A percentile compares a stretch with the other conserved stretches of the same genome.
Conservation (phyloP, 2,797 vertebrate species). For the Gymnopithys bicolor region DNA sequence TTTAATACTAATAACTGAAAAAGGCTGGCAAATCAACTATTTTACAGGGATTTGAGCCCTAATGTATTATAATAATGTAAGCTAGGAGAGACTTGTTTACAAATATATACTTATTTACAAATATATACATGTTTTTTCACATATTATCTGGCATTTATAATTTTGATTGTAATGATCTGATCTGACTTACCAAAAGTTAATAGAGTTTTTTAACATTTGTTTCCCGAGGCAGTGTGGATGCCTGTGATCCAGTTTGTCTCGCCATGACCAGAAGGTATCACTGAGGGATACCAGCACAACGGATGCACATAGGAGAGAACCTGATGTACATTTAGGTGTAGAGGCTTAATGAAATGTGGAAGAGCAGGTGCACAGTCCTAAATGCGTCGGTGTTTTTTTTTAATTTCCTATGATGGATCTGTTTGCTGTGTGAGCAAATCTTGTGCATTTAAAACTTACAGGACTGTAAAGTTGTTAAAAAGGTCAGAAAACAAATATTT, state of each 20-base stretch:
- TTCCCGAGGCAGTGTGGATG: conserved; percentile 9
- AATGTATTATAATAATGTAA: background rate
- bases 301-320: conserved; percentile 6
- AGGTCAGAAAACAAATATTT: background rate
- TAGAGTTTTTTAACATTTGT: background rate
- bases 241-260: conserved; percentile 21
- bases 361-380: conserved; percentile 53
- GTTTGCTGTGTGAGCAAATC: conserved; percentile 56
- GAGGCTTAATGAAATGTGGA: conserved; percentile 62
- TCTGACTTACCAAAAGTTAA: conserved; percentile 42
- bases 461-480: conserved; percentile 23
- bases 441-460: conserved; percentile 24
- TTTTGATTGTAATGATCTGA: conserved; percentile 8
- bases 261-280: conserved; percentile 51
- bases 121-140: background rate
- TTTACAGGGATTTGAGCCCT: background rate
- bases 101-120: background rate
- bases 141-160: background rate
- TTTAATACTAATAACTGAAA: background rate
- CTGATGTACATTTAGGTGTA: conserved; percentile 2
- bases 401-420: conserved; percentile 21
- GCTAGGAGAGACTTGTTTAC: background rate
- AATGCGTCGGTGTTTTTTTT: background rate
- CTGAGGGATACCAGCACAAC: conserved; percentile 17
- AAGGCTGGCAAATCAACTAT: background rate